phyloP scores from a whole-genome alignment of 2,113 vertebrate genomes.

The Urocolius indicus region DNA sequence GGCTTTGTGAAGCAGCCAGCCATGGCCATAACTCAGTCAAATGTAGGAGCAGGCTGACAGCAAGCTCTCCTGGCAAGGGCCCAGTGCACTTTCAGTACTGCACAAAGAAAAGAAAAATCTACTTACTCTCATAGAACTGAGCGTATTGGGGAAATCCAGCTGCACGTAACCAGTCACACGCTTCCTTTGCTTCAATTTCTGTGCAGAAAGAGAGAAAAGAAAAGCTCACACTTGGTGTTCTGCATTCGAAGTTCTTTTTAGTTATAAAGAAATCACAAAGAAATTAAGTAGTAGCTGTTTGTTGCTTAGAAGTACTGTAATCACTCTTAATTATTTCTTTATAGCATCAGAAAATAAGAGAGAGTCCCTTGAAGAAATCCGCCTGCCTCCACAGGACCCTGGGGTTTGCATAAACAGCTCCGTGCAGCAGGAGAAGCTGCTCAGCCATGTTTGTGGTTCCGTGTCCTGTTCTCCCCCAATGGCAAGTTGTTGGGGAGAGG shows the following conservation, averaged over 20 bases:
- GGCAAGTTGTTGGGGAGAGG: neutral
- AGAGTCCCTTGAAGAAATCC: neutral
- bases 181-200: constrained; percentile 97
- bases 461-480: neutral
- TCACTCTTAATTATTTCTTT: neutral
- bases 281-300: neutral
- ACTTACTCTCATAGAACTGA: constrained; percentile 94
- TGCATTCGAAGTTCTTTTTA: neutral
- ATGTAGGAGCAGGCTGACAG: neutral
- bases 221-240: neutral
- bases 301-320: neutral
- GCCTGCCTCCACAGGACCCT: neutral
- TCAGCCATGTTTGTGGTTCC: neutral
- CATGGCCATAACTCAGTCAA: constrained; percentile 21
- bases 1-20: constrained; percentile 35
- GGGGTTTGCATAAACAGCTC: neutral
- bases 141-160: constrained; percentile 98
- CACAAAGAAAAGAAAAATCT: neutral
- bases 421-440: neutral
- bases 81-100: neutral
- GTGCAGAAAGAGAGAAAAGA: constrained; percentile 69
- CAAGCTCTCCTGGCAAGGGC: neutral
- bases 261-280: neutral
- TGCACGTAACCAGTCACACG: constrained; percentile 96
- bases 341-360: neutral